These are phyloP conservation scores for Myathropa florea DNA, from an alignment of 2,888 invertebrate species.

Conservation along the genomic window DNA sequence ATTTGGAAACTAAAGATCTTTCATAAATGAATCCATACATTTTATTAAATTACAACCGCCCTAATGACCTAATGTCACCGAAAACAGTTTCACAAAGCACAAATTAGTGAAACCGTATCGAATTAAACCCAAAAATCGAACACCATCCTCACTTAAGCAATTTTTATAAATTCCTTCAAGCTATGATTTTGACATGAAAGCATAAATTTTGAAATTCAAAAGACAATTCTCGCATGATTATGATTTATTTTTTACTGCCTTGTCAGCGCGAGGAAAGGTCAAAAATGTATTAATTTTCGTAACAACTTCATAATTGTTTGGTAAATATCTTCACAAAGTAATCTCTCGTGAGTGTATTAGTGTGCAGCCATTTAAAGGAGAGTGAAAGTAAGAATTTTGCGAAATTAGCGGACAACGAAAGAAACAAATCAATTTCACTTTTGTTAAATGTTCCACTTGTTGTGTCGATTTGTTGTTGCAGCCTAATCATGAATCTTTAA, in stretches of 20 bases:
- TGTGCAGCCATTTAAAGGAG: not conserved
- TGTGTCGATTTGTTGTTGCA: not conserved
- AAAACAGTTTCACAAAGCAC: not conserved
- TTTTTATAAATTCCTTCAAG: not conserved
- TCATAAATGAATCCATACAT: not conserved
- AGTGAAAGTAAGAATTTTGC: not conserved
- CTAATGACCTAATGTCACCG: not conserved
- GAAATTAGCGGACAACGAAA: not conserved
- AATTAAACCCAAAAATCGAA: not conserved
- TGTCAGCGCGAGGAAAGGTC: not conserved
- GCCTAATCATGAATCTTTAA: not conserved
- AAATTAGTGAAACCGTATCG: not conserved
- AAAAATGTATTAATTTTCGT: not conserved
- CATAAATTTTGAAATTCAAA: not conserved
- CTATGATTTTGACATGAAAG: not conserved
- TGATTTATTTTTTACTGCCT: not conserved
- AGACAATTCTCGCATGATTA: not conserved
- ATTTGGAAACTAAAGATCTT: no score
- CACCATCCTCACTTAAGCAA: not conserved
- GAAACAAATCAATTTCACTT: not conserved
- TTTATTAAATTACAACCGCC: not conserved
- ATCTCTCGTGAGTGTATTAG: not conserved
- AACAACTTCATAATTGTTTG: not conserved
- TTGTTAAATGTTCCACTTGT: not conserved
- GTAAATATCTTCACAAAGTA: not conserved